Evolutionary conservation across 2,797 vertebrate species (phyloP), one percentile per base, ranked within the genome.

Genomic region (Morus bassanus): DNA sequence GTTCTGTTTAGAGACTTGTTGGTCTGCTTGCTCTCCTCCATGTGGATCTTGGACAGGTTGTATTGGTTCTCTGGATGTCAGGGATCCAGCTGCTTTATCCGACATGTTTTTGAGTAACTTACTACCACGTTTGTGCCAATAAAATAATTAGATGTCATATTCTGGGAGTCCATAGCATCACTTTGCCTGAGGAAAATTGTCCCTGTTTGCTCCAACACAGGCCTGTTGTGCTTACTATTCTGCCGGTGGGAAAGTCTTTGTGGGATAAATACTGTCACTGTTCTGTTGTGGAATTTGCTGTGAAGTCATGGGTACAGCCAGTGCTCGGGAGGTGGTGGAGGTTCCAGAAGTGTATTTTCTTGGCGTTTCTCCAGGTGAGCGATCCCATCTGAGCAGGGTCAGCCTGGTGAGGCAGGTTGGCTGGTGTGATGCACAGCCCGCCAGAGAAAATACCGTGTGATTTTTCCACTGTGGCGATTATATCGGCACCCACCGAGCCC

Each of bases 301-400:
- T 5, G 21, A 53, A 10, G 35, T 0, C 0, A 0, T 6, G 86
- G 35, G 13, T 41, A 1, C 17, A 31, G 50, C 8, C 2, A 0
- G 23, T 19, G 33, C 60, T 24, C 1, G 6, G 69, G 46, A 22
- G 37, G 6, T 5, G 23, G 12, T 13, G 51, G 54, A 31, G 19
- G 15, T 30, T 9, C 31, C n/a, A 8, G 24, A 9, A 25, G 17
- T 23, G 30, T 21, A 6, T 48, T 41, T 57, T 33, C 1, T 2
- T 2, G 2, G 50, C 41, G 16, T n/a, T 46, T 56, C 4, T 64
- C 30, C 28, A 4, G 41, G n/a, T 19, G 31, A 46, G 59, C 2
- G 13, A 12, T 63, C 41, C 69, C 1, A 0, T 33, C 27, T 33
- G 41, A 33, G 69, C 1, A 0, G n/a, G 48, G 22, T 45, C 68